Conservation (phyloP, 2,113 vertebrate genomes). For the Callionymus lyra region DNA sequence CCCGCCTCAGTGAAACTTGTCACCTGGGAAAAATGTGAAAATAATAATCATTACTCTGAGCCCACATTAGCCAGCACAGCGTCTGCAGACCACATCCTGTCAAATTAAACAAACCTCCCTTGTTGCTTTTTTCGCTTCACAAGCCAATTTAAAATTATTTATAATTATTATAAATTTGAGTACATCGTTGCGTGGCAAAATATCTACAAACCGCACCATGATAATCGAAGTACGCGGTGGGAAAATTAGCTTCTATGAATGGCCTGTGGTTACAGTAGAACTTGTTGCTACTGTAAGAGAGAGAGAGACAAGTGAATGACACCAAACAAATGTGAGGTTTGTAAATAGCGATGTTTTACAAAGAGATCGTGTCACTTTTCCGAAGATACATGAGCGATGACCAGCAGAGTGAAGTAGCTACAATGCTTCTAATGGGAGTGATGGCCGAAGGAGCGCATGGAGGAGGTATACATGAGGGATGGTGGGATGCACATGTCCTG, state of each 20-base stretch:
- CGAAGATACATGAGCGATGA: conserved; percentile 9
- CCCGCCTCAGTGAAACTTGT: conserved; percentile 2
- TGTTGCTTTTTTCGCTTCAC: conserved; percentile 4
- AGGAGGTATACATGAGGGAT: conserved; percentile 3
- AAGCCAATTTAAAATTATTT: too few relatives aligned
- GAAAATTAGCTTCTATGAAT: conserved; percentile 4
- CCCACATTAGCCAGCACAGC: conserved; percentile 5
- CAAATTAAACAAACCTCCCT: conserved; percentile 7
- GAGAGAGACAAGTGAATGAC: conserved; percentile 15
- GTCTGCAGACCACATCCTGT: conserved; percentile 1
- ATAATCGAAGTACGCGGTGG: conserved; percentile 7
- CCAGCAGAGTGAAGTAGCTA: conserved; percentile 12
- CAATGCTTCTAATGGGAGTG: conserved; percentile 21
- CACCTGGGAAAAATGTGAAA: conserved; percentile 8
- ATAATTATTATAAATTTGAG: too few relatives aligned
- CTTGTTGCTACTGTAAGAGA: conserved; percentile 7
- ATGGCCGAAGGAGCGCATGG: conserved; percentile 16
- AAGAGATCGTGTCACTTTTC: too few relatives aligned
- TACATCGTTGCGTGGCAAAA: background rate
- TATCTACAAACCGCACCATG: conserved; percentile 19
- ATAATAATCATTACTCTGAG: conserved; percentile 7
- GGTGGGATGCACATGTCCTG: conserved; percentile 47
- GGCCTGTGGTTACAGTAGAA: conserved; percentile 1
- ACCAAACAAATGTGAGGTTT: conserved; percentile 2
- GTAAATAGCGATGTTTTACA: conserved; percentile 15